Percentiles rank a stretch among this genome's conserved stretches.
phyloP scores from a whole-genome alignment of 2,113 vertebrate species.

The Silurus meridionalis region DNA sequence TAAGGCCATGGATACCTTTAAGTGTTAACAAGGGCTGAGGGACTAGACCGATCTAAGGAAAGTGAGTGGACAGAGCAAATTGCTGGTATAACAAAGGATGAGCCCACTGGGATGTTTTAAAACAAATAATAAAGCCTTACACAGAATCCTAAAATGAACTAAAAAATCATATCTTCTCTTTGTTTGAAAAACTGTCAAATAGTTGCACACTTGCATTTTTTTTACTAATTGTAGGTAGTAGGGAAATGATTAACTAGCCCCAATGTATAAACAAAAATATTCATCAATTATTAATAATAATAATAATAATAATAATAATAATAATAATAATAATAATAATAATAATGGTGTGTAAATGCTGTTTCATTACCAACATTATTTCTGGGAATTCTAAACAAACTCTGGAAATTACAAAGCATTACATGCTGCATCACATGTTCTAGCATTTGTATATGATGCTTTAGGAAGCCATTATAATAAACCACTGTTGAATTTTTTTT shows the following conservation, averaged over 20 bases:
- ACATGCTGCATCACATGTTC: too few relatives aligned
- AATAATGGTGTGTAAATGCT: neutral
- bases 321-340: neutral
- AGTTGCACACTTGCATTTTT: slow-evolving; percentile 20
- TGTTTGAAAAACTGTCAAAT: neutral
- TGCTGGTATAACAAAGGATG: neutral
- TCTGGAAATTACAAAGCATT: neutral
- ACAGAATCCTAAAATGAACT: slow-evolving; percentile 13
- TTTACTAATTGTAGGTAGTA: neutral
- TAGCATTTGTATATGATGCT: too few relatives aligned
- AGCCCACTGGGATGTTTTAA: neutral
- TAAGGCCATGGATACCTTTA: neutral
- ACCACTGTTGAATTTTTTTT: neutral
- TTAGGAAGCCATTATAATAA: too few relatives aligned
- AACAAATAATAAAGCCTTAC: slow-evolving; percentile 9
- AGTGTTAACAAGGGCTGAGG: neutral
- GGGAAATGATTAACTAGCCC: neutral
- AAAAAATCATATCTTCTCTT: slow-evolving; percentile 11
- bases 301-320: neutral
- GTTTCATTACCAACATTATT: neutral
- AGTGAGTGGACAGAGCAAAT: neutral
- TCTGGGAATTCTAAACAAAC: neutral
- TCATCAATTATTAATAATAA: neutral
- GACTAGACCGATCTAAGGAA: neutral
- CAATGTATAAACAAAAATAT: neutral